Base-by-base conservation (phyloP, 2,888 invertebrate species). In the Cosmopolites sordidus region DNA sequence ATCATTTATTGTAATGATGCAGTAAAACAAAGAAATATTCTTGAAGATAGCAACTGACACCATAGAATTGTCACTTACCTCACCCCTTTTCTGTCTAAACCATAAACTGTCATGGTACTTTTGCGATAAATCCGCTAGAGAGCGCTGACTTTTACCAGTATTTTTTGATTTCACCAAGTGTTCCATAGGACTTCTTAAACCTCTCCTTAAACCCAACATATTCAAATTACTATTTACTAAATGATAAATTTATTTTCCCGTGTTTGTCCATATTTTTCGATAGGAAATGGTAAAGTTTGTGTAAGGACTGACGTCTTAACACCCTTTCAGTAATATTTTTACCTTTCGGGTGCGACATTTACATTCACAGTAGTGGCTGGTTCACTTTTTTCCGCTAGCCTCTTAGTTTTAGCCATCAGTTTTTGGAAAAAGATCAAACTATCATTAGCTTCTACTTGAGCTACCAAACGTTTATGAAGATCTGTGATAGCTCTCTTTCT, bases 81-180 rank as follows among this genome's bases (percentile, higher is more conserved):
- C 50, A 33, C 12, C 17, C 29, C 40, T 46, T 29, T 42, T 53
- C 42, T 43, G 40, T 44, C 51, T 58, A 50, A 68, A 68, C 65
- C 66, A 68, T 46, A 69, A 56, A 47, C 68, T 68, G 43, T 66
- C 60, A 4, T 62, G 45, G 45, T 65, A 69, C 51, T 63, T 67
- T 27, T 55, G 54, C 15, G 42, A 16, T 12, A 61, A 30, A 27
- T 59, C 43, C n/a, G 37, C 17, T 9, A 42, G 3, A 11, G 53
- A 48, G 11, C 27, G 17, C 27, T 45, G 37, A 22, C 27, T 47
- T 11, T 27, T 47, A 8, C 5, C 15, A 9, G 9, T 12, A 15
- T 16, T 18, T 2, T 37, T 5, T 15, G 3, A 14, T 18, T 38
- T 15, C 11, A 47, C 8, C 4, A 22, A 5, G 8, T 22, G 17